phyloP scores from a whole-genome alignment of 1,140 invertebrate genomes.

The Atta cephalotes region DNA sequence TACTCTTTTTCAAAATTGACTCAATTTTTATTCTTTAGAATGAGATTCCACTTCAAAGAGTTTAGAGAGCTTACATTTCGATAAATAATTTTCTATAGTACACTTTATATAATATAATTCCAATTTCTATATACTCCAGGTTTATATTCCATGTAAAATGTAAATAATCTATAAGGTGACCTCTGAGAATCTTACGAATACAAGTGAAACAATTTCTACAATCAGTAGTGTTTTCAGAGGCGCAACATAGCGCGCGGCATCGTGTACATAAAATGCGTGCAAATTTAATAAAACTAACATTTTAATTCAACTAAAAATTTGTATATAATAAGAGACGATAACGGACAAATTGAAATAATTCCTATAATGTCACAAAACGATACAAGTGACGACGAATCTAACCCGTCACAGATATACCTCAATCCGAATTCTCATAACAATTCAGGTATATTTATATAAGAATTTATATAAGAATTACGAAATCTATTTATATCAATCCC shows the following conservation, averaged over 20 bases:
- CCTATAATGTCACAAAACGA: constrained; percentile 54
- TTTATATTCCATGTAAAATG: neutral
- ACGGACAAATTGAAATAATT: neutral
- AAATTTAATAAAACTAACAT: neutral
- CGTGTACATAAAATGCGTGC: neutral
- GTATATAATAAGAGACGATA: neutral
- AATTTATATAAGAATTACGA: neutral
- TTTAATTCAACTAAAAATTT: neutral
- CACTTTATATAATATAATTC: neutral
- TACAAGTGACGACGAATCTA: constrained; percentile 76
- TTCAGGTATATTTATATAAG: constrained; percentile 45
- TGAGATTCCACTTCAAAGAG: no score
- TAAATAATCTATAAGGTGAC: constrained; percentile 45
- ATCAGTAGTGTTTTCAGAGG: neutral
- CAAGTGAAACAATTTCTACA: neutral
- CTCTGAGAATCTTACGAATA: neutral
- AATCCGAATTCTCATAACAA: constrained; percentile 58
- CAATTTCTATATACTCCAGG: neutral
- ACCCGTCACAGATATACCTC: constrained; percentile 59
- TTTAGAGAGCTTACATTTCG: no score
- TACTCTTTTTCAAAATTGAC: no score
- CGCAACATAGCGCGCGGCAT: no score
- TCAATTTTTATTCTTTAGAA: no score
- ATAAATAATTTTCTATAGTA: neutral
- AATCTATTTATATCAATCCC: constrained; percentile 7